Base-by-base conservation (phyloP, 2,888 invertebrate species). In the Sceliomorpha sp. region DNA sequence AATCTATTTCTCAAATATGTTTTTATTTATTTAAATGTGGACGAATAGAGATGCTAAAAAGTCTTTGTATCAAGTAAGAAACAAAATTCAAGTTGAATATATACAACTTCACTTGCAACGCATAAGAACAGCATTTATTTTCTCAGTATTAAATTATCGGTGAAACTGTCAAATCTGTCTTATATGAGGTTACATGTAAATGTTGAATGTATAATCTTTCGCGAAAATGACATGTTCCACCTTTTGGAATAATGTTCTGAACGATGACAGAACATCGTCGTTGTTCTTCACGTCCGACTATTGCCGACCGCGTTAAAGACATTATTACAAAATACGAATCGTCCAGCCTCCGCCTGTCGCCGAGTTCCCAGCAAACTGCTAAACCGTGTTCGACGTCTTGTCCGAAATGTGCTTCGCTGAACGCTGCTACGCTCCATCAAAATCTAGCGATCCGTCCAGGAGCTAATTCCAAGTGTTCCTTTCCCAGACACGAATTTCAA, bases 241-340 rank as follows among this genome's bases (percentile, higher is more conserved):
- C 14, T 48, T 32, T 32, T 27, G 59, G 15, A 7, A 6, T 12
- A n/a, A 10, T 32, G 4, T 15, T n/a, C n/a, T 9, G 45, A 60
- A 60, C 31, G 34, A 60, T 62, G 72, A 68, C 56, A 34, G 63
- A 75, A 53, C 32, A 31, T 12, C 63, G 56, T 59, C 56, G 68
- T 50, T 73, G 69, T 51, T 32, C 66, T 47, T 29, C 67, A 36
- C 74, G 62, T 56, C 73, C 60, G 29, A 73, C 67, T 56, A 72
- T 83, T 40, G 70, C 76, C 50, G 81, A 85, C 53, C 78, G 82
- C 56, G 83, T 86, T 75, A 78, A 80, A 50, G 75, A 74, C 51
- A 81, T 85, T 60, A 82, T 85, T 74, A 75, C 73, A 5, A 77
- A 70, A 70, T 84, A 83, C 77, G 76, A 79, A 47, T 55, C 47